Percentiles rank a stretch among this genome's conserved stretches.
These are phyloP conservation scores for Antidorcas marsupialis DNA, from an alignment of 2,113 vertebrate species.

Conservation along the genomic window DNA sequence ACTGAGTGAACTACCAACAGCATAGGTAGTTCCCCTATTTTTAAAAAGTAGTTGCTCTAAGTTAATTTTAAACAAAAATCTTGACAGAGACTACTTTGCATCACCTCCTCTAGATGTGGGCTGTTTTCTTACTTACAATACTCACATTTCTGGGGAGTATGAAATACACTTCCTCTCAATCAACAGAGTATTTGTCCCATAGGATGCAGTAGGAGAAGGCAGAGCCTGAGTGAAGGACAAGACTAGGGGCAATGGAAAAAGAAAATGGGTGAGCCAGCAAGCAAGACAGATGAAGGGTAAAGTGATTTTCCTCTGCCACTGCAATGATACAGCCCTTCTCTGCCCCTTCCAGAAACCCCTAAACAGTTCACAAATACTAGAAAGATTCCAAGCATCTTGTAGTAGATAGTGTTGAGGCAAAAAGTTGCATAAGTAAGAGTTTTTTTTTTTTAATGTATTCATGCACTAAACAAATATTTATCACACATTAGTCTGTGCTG, in stretches of 20 bases:
- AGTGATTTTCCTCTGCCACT: neutral
- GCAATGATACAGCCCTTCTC: neutral
- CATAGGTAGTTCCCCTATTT: neutral
- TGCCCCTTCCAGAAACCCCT: neutral
- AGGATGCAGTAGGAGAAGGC: neutral
- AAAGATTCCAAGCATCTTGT: neutral
- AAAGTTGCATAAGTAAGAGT: neutral
- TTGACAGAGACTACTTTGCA: neutral
- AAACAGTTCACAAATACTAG: neutral
- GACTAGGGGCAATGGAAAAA: neutral
- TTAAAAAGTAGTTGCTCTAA: neutral
- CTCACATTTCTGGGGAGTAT: neutral
- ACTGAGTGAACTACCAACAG: neutral
- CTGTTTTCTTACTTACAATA: neutral
- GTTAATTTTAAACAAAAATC: neutral
- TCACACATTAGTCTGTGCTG: neutral
- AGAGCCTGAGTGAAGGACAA: neutral
- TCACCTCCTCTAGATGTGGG: neutral
- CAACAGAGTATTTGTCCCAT: rapidly evolving
- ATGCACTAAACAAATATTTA: neutral
- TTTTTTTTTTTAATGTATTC: neutral
- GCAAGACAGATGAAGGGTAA: rapidly evolving
- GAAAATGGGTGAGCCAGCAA: neutral
- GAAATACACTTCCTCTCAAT: neutral
- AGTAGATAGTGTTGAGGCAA: neutral